These are phyloP conservation scores for Heliconius sara DNA, from an alignment of 2,888 invertebrate species.

Conservation along the genomic window DNA sequence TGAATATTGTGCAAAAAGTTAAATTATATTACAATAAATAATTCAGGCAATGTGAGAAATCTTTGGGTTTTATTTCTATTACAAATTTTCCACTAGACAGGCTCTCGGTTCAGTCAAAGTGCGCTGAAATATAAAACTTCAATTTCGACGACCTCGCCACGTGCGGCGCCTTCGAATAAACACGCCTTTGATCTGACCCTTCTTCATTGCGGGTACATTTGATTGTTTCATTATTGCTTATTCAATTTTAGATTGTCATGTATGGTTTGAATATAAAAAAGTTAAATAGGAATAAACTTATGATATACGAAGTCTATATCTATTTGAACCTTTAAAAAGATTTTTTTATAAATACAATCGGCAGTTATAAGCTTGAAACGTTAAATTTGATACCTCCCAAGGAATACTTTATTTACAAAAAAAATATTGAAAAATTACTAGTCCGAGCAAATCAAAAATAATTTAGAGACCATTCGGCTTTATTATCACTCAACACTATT, in stretches of 20 bases:
- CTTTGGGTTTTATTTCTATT: constrained; percentile 14
- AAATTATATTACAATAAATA: background rate
- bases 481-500: background rate
- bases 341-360: too few relatives aligned
- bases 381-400: too few relatives aligned
- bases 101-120: constrained; percentile 62
- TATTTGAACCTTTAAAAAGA: too few relatives aligned
- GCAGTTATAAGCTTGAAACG: too few relatives aligned
- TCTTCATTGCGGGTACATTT: constrained; percentile 24
- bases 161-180: constrained; percentile 60
- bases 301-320: background rate
- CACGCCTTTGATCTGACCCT: constrained; percentile 27
- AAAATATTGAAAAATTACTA: too few relatives aligned
- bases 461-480: too few relatives aligned
- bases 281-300: background rate
- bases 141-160: constrained; percentile 67
- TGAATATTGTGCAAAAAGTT: background rate
- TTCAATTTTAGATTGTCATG: constrained; percentile 26
- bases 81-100: constrained; percentile 17
- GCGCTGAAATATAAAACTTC: constrained; percentile 81
- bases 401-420: too few relatives aligned
- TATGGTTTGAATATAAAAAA: background rate
- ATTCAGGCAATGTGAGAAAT: constrained; percentile 5
- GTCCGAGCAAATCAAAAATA: too few relatives aligned
- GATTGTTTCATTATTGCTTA: constrained; percentile 24